Conservation (phyloP, 2,888 invertebrate species). For the Acronicta leporina region DNA sequence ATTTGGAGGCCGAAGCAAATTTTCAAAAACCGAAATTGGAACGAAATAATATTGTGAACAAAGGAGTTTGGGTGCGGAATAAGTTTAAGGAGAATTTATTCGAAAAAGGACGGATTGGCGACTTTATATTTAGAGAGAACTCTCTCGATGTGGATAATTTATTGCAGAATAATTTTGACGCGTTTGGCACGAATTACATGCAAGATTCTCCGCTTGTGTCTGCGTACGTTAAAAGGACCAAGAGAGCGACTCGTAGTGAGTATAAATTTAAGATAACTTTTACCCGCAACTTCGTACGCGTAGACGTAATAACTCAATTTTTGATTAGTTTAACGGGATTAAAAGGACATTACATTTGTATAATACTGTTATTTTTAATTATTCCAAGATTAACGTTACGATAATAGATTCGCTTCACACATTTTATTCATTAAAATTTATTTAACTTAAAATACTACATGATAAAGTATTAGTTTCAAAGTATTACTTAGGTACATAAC, state of each 20-base stretch:
- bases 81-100: constrained; percentile 47
- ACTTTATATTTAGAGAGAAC: constrained; percentile 73
- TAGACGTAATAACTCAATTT: no score
- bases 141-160: constrained; percentile 73
- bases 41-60: constrained; percentile 76
- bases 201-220: constrained; percentile 63
- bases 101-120: constrained; percentile 55
- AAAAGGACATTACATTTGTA: no score
- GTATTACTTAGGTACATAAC: no score
- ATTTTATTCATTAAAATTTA: no score
- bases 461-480: no score
- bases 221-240: constrained; percentile 68
- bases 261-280: constrained; percentile 22
- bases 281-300: no score
- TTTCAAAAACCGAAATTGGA: constrained; percentile 68
- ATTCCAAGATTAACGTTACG: no score
- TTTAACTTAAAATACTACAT: no score
- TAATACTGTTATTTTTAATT: no score
- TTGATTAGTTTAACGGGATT: no score
- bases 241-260: constrained; percentile 73
- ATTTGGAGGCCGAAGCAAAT: constrained; percentile 60
- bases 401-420: no score
- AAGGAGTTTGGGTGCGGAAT: constrained; percentile 73
- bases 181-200: constrained; percentile 60
- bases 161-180: constrained; percentile 69